Percentiles rank a stretch among this genome's conserved stretches.
Evolutionary conservation across 2,113 vertebrate genomes (phyloP).

Genomic region (Tachycineta bicolor): DNA sequence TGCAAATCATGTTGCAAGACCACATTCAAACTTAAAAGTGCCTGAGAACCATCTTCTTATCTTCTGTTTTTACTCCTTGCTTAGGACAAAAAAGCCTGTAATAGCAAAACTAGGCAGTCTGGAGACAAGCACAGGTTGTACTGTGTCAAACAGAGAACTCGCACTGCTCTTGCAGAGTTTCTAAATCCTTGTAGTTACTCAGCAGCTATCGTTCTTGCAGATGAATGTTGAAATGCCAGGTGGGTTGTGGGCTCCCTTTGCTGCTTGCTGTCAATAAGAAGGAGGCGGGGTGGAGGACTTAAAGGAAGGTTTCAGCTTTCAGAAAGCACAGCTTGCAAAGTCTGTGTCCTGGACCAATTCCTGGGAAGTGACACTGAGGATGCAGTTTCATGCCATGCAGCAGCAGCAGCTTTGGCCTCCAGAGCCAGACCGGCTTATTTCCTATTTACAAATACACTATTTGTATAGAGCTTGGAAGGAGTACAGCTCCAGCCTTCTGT

Average conservation of each 20-base stretch:
- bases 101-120: background rate
- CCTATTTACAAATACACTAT: background rate
- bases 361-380: background rate
- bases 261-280: background rate
- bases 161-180: background rate
- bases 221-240: background rate
- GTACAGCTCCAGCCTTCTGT: background rate
- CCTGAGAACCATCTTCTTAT: background rate
- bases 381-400: background rate
- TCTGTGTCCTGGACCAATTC: background rate
- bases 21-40: background rate
- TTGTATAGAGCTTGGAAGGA: background rate
- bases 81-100: background rate
- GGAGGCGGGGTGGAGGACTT: background rate
- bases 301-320: background rate
- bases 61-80: background rate
- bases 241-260: background rate
- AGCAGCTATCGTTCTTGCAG: background rate
- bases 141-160: background rate
- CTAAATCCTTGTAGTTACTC: background rate
- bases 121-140: background rate
- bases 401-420: background rate
- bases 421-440: background rate
- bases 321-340: background rate
- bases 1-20: background rate